Evolutionary conservation across 37 sponge, comb jelly and placozoan genomes (phyloP).

Genomic region (Geodia barretti): DNA sequence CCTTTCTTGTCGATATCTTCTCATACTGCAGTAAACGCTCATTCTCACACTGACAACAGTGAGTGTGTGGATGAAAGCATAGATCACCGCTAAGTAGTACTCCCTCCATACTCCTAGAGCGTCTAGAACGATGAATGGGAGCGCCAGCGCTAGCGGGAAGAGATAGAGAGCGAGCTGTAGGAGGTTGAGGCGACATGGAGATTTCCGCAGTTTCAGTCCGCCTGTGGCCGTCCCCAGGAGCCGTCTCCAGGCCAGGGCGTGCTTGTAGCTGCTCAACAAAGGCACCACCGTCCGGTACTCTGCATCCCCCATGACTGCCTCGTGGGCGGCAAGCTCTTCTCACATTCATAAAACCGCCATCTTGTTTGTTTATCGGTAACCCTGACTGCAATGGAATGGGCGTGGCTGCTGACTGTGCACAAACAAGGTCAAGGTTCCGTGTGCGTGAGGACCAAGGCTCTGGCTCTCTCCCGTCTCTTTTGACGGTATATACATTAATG

Average conservation of each 20-base stretch:
- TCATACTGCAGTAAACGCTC: not conserved
- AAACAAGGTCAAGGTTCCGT: too few relatives aligned
- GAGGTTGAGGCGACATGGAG: slow-evolving; percentile 47
- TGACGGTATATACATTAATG: too few relatives aligned
- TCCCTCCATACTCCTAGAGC: slow-evolving; percentile 18
- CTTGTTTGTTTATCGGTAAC: too few relatives aligned
- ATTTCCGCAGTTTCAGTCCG: slow-evolving; percentile 39
- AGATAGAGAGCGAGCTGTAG: slow-evolving; percentile 44
- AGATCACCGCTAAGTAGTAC: slow-evolving; percentile 47
- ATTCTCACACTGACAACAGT: not conserved
- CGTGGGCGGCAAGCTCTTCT: not conserved
- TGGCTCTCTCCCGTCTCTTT: too few relatives aligned
- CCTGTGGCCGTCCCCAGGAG: slow-evolving; percentile 57
- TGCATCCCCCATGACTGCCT: not conserved
- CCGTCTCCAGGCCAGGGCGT: slow-evolving; percentile 33
- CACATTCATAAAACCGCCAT: not conserved
- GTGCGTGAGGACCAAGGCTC: too few relatives aligned
- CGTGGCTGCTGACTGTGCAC: too few relatives aligned
- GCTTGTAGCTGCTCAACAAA: slow-evolving; percentile 63
- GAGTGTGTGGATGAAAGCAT: slow-evolving; percentile 23
- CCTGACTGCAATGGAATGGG: too few relatives aligned
- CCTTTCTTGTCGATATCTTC: not conserved
- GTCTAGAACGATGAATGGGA: slow-evolving; percentile 54
- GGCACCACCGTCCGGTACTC: slow-evolving; percentile 18
- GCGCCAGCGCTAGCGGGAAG: slow-evolving; percentile 26